Evolutionary conservation across 2,113 vertebrate species (phyloP).

Genomic region (Pangasianodon gigas): DNA sequence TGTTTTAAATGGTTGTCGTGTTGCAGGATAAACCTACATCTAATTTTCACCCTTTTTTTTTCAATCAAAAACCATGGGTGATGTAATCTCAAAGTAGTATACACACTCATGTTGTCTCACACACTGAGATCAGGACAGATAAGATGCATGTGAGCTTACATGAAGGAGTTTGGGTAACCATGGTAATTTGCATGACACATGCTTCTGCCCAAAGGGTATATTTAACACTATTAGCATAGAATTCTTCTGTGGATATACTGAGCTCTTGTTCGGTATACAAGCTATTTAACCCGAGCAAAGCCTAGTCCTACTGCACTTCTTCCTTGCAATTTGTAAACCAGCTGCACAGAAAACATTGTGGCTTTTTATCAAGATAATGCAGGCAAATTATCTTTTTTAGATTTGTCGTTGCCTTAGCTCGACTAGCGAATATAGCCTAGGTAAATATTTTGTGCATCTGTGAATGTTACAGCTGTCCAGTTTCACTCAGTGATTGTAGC

Average conservation of each 20-base stretch:
- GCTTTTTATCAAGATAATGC: constrained; percentile 23
- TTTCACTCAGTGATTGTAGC: neutral
- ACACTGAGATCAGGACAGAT: constrained; percentile 10
- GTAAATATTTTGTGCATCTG: neutral
- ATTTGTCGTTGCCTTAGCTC: neutral
- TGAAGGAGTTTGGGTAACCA: constrained; percentile 26
- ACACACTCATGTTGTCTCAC: neutral
- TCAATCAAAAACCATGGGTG: neutral
- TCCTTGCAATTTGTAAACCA: neutral
- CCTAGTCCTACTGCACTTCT: neutral
- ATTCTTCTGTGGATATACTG: constrained; percentile 6
- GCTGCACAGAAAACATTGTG: neutral
- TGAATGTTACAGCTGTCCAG: neutral
- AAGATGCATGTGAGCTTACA: neutral
- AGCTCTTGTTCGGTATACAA: neutral
- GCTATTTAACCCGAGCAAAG: constrained; percentile 17
- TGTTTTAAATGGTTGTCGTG: neutral
- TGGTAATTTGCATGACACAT: constrained; percentile 41
- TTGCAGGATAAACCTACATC: neutral
- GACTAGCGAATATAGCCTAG: neutral
- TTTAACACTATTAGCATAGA: constrained; percentile 17
- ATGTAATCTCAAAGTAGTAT: neutral
- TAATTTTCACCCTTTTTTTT: neutral
- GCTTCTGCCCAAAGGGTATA: constrained; percentile 38
- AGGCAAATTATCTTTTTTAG: neutral